Base-by-base conservation (phyloP, 2,797 vertebrate genomes). In the Neostethus bicornis region DNA sequence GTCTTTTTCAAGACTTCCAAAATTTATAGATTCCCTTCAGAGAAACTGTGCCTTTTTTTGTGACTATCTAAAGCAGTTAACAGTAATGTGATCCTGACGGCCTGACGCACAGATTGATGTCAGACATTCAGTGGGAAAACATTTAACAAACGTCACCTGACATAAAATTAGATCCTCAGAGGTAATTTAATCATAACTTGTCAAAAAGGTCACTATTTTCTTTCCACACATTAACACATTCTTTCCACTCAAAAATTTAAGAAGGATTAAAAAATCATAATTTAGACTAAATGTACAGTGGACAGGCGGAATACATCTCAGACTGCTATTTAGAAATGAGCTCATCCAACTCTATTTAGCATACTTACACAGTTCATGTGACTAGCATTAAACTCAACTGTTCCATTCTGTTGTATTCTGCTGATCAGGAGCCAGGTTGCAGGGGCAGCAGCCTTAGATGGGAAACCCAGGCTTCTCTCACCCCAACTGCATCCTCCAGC, bases 51-150 rank as follows among this genome's bases (percentile, higher is more conserved):
- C n/a, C 1, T 19, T 17, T 5, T 25, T 11, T 21, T 37, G 9
- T 47, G 14, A 37, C 51, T 56, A 48, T 10, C n/a, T n/a, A 31
- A 17, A 77, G 57, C 46, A 6, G 28, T 47, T 66, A 62, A 34
- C 7, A 20, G 16, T 56, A 16, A 62, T 20, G 49, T 28, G 66
- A 50, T 14, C 28, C 19, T 46, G 21, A 44, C 17, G 13, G 5
- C 20, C 17, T 47, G 19, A 11, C 5, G 16, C 14, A 29, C 29
- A 23, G 20, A 20, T 1, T 11, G 19, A 2, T 37, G 16, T n/a
- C 46, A 29, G 8, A 23, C 8, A 34, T 44, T 31, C 13, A 28
- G 14, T 23, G 8, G 20, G 8, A 12, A 34, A 41, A 39, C 17
- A 31, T 59, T 52, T 49, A 32, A 19, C 10, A 48, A 20, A n/a